Evolutionary conservation across 2,888 invertebrate species (phyloP).

Genomic region (Agrochola lychnidis): DNA sequence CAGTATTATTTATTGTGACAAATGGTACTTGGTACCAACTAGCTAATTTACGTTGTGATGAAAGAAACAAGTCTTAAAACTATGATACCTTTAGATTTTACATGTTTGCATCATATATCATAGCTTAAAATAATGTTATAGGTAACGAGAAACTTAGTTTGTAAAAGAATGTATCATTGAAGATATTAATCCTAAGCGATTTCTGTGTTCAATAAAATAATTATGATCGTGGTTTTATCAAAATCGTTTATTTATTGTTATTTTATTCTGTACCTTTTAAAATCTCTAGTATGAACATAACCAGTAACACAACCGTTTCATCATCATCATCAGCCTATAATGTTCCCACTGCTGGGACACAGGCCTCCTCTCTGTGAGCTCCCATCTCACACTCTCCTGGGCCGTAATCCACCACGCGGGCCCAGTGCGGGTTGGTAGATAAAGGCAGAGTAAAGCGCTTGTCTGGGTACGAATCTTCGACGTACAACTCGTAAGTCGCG

Average conservation of each 20-base stretch:
- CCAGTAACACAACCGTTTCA: not conserved
- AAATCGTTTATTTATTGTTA: not conserved
- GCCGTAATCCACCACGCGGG: too few species aligned
- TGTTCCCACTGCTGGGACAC: too few species aligned
- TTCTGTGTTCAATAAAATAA: not conserved
- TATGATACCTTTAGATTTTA: not conserved
- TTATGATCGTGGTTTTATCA: not conserved
- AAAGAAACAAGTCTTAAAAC: not conserved
- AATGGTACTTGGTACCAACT: not conserved
- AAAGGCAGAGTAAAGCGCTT: too few species aligned
- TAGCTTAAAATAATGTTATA: not conserved
- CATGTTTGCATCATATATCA: not conserved
- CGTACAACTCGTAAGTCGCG: too few species aligned
- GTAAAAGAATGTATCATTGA: too few species aligned
- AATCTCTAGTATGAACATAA: not conserved
- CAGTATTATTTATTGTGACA: conserved; percentile 24
- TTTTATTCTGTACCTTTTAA: not conserved
- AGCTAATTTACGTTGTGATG: not conserved
- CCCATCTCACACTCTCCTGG: too few species aligned
- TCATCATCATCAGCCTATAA: too few species aligned
- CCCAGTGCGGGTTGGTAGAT: too few species aligned
- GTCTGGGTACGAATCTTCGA: too few species aligned
- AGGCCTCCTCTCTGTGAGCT: too few species aligned
- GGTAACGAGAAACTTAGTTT: not conserved
- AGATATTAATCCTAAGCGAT: not conserved